Evolutionary conservation across 2,888 invertebrate genomes (phyloP).

Genomic region (Tenthredo scrophulariae): DNA sequence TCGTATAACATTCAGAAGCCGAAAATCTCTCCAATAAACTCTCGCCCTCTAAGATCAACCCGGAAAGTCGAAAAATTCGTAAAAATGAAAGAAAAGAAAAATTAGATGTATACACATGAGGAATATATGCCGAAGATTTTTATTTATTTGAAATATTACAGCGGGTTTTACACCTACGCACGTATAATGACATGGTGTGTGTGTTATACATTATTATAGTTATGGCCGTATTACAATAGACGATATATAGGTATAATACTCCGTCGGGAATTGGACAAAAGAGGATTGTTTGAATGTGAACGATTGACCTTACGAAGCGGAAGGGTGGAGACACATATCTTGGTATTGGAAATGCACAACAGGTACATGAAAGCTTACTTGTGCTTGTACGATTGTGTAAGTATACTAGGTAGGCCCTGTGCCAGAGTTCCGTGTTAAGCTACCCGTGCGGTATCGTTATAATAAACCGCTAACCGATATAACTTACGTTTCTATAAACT

Average conservation of each 20-base stretch:
- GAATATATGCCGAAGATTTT: no score
- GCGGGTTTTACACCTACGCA: no score
- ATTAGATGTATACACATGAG: no score
- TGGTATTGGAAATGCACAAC: slow-evolving; percentile 16
- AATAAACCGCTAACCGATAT: slow-evolving; percentile 65
- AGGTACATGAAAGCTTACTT: neutral
- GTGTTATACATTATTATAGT: neutral
- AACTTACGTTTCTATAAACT: slow-evolving; percentile 38
- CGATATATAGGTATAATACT: neutral
- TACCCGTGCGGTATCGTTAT: slow-evolving; percentile 64
- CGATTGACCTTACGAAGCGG: slow-evolving; percentile 21
- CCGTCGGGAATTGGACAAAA: neutral
- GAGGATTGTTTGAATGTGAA: slow-evolving; percentile 16
- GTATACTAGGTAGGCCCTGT: slow-evolving; percentile 61
- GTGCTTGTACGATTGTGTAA: neutral
- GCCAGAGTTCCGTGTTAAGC: slow-evolving; percentile 70
- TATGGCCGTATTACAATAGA: neutral
- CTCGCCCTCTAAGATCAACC: neutral
- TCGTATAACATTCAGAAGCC: neutral
- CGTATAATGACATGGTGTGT: neutral
- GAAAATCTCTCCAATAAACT: neutral
- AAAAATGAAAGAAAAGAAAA: no score
- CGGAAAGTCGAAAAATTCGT: neutral
- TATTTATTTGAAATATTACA: no score
- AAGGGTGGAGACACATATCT: neutral